These are phyloP conservation scores for Bactericera cockerelli DNA, from an alignment of 1,140 invertebrate species.

Conservation along the genomic window DNA sequence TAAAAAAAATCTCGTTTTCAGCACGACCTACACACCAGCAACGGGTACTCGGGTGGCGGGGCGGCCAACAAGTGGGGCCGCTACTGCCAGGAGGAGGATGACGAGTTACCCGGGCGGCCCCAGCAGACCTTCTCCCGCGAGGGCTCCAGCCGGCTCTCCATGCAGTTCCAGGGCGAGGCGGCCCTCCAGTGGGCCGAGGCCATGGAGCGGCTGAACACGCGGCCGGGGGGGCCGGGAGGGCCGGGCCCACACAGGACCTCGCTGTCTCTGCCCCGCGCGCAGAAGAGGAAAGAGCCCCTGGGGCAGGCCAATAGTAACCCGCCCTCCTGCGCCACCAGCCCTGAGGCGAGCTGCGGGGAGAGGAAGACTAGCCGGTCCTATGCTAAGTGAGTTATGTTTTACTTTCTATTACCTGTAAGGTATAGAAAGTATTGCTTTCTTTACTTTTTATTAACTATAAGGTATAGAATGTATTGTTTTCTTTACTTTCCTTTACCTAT, in stretches of 20 bases:
- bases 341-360: neutral
- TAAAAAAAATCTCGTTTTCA: too few relatives aligned
- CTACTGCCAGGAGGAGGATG: conserved; percentile 12
- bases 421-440: too few relatives aligned
- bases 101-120: conserved; percentile 10
- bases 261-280: conserved; percentile 57
- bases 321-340: neutral
- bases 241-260: conserved; percentile 24
- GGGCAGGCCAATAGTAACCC: conserved; percentile 42
- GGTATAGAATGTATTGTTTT: too few relatives aligned
- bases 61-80: neutral
- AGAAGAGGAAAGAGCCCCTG: conserved; percentile 60
- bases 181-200: conserved; percentile 62
- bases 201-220: conserved; percentile 44
- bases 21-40: neutral
- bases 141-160: conserved; percentile 68
- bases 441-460: too few relatives aligned
- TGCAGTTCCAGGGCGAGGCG: conserved; percentile 62
- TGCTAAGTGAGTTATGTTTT: conserved; percentile 14
- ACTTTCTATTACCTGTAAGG: too few relatives aligned
- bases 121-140: conserved; percentile 27
- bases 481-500: too few relatives aligned
- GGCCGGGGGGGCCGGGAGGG: conserved; percentile 12
- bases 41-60: conserved; percentile 2
- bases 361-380: too few relatives aligned